Percentiles rank a stretch among this genome's conserved stretches.
These are phyloP conservation scores for Tethea ocularis DNA, from an alignment of 2,888 invertebrate genomes.

Conservation along the genomic window DNA sequence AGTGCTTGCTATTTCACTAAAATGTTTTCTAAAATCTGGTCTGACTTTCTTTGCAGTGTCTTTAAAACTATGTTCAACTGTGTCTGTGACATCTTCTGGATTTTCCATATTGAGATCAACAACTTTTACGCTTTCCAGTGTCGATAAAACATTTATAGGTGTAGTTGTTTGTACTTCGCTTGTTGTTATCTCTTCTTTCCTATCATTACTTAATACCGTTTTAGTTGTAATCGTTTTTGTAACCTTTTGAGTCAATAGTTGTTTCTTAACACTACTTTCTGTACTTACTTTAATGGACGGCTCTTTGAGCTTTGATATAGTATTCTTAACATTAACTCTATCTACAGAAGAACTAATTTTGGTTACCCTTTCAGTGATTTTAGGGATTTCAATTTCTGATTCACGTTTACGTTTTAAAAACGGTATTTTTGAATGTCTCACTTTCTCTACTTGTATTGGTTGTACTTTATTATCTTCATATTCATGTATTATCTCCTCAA, in stretches of 20 bases:
- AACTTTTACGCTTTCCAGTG: neutral
- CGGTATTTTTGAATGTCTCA: conserved; percentile 61
- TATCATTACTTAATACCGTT: conserved; percentile 4
- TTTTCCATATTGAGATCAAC: neutral
- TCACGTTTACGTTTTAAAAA: conserved; percentile 57
- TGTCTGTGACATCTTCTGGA: neutral
- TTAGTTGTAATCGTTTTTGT: conserved; percentile 11
- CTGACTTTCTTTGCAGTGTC: neutral
- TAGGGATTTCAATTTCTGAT: conserved; percentile 44
- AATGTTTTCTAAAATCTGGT: neutral
- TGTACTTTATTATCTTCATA: conserved; percentile 59
- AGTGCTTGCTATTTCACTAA: neutral
- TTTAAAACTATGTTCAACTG: neutral
- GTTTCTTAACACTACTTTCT: conserved; percentile 8
- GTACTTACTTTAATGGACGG: neutral
- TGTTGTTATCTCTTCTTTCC: neutral
- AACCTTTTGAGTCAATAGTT: neutral
- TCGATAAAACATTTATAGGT: neutral
- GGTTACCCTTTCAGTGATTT: conserved; percentile 16
- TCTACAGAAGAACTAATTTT: conserved; percentile 10
- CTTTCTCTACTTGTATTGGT: conserved; percentile 42
- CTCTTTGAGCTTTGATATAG: conserved; percentile 9
- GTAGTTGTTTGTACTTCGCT: neutral
- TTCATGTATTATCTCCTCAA: conserved; percentile 72
- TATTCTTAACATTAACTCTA: conserved; percentile 18